Conservation (phyloP, 2,113 vertebrate genomes). For the Nannospalax galili region DNA sequence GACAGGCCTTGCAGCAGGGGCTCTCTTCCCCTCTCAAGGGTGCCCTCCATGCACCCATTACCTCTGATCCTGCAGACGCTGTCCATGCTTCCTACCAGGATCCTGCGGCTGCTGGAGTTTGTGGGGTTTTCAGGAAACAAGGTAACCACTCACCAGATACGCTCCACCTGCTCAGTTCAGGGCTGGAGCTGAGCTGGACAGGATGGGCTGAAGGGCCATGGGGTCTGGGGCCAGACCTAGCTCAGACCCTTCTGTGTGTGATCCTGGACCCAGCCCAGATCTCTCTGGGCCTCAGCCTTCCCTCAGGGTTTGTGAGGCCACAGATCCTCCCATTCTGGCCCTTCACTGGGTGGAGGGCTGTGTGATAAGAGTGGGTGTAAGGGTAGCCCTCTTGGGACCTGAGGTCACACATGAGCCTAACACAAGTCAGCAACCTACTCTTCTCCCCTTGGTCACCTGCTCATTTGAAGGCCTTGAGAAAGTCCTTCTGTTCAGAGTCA, state of each 20-base stretch:
- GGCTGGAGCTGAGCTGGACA: background rate
- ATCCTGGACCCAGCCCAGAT: background rate
- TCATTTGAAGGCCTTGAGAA: background rate
- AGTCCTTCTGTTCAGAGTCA: background rate
- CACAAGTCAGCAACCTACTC: background rate
- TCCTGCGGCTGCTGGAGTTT: constrained; percentile 95
- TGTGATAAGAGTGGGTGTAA: background rate
- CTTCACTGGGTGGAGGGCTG: background rate
- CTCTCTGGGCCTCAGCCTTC: background rate
- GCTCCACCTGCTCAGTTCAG: background rate
- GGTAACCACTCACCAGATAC: constrained; percentile 83
- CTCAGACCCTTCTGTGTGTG: background rate
- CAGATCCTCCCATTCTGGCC: background rate
- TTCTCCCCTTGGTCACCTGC: background rate
- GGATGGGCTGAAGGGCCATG: background rate
- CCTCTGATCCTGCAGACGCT: constrained; percentile 89
- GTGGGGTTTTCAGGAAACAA: constrained; percentile 99
- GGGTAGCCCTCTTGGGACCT: background rate
- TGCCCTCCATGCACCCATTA: background rate
- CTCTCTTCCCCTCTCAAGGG: background rate
- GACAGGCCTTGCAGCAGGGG: background rate
- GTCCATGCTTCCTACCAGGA: constrained; percentile 96
- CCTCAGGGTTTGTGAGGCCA: background rate
- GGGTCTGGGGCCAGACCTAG: background rate
- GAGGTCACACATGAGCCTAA: background rate